phyloP scores from a whole-genome alignment of 2,113 vertebrate genomes.

The Poecile atricapillus region DNA sequence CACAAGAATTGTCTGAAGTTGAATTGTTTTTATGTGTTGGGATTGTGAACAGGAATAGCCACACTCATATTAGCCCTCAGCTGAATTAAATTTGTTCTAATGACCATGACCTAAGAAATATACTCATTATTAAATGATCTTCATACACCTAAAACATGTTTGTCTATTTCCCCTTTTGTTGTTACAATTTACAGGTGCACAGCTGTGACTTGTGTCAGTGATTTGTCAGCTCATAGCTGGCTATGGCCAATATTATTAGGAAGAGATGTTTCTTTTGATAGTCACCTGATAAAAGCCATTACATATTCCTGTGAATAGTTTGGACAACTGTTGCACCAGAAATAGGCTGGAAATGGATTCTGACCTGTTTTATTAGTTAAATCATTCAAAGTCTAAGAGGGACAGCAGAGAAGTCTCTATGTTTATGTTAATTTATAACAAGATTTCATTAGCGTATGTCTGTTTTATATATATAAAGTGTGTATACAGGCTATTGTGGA shows the following conservation, averaged over 20 bases:
- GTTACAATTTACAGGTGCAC: neutral
- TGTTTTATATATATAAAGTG: neutral
- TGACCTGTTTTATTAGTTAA: neutral
- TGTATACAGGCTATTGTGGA: neutral
- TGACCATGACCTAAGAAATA: neutral
- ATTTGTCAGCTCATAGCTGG: neutral
- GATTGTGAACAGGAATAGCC: neutral
- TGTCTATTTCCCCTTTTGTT: neutral
- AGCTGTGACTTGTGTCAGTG: neutral
- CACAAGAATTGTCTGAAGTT: neutral
- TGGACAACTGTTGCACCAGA: neutral
- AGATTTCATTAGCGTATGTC: neutral
- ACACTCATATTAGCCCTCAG: neutral
- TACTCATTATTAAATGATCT: neutral
- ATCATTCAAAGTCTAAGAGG: neutral
- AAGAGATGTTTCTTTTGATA: neutral
- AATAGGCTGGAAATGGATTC: neutral
- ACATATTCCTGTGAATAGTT: accelerated
- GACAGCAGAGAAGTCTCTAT: neutral
- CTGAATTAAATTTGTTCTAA: neutral
- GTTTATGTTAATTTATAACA: neutral
- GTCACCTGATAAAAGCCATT: neutral
- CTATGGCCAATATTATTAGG: neutral
- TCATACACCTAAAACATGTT: neutral
- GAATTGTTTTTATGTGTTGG: neutral